These are phyloP conservation scores for Procambarus virginalis DNA, from an alignment of 1,140 invertebrate species.

Conservation along the genomic window DNA sequence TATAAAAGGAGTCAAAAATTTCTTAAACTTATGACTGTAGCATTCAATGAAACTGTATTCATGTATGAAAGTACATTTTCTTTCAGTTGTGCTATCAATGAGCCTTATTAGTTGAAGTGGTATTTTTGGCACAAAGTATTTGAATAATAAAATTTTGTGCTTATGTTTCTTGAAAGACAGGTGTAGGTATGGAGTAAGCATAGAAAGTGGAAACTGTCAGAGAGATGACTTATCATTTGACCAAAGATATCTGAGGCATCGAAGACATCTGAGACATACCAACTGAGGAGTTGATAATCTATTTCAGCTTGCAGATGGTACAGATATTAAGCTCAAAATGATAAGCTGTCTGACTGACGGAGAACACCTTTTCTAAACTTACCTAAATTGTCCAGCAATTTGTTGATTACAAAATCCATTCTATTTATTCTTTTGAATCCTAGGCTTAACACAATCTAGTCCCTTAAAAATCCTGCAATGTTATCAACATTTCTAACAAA, in stretches of 20 bases:
- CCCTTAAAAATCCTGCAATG: slow-evolving; percentile 49
- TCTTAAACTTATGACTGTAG: slow-evolving; percentile 60
- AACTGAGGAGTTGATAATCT: background rate
- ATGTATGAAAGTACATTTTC: slow-evolving; percentile 50
- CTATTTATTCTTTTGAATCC: slow-evolving; percentile 46
- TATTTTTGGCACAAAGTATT: slow-evolving; percentile 57
- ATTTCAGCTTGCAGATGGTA: background rate
- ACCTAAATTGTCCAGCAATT: slow-evolving; percentile 54
- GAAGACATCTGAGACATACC: background rate
- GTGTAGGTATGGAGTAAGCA: slow-evolving; percentile 39
- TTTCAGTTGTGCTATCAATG: slow-evolving; percentile 30
- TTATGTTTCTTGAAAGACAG: slow-evolving; percentile 61
- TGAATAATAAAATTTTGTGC: slow-evolving; percentile 57
- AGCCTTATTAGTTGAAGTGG: slow-evolving; percentile 35
- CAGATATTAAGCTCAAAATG: background rate
- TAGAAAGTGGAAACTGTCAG: slow-evolving; percentile 1
- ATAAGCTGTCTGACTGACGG: background rate
- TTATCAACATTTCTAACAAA: slow-evolving; percentile 52
- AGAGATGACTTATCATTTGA: background rate
- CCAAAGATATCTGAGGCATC: background rate
- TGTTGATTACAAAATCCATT: slow-evolving; percentile 53
- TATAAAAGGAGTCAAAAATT: slow-evolving; percentile 50
- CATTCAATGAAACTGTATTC: slow-evolving; percentile 38
- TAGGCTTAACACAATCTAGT: slow-evolving; percentile 60
- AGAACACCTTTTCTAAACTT: slow-evolving; percentile 11